Evolutionary conservation across 2,113 vertebrate genomes (phyloP), one percentile per base, ranked within the genome.

Genomic region (Siphamia tubifer): DNA sequence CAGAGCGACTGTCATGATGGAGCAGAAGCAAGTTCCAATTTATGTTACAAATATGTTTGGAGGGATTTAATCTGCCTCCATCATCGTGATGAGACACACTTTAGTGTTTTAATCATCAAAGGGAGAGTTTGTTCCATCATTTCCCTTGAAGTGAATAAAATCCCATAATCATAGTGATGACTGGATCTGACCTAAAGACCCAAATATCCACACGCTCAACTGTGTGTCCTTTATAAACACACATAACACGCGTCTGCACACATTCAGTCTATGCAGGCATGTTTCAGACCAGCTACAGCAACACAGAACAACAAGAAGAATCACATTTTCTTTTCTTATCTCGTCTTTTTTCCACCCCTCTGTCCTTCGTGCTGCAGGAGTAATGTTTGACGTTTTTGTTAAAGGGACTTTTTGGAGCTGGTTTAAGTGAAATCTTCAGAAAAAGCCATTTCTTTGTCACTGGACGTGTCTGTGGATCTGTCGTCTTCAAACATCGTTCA

Each of bases 141-240:
- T 43, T 45, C 20, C 30, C 60, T 19, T 40, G 52, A 57, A 35
- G 52, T 19, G 31, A 52, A 6, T 48, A 10, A 48, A 57, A 15
- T 16, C 31, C 20, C 27, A 54, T 63, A 62, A 80, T 83, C 72
- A 73, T 13, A 1, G 0, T 77, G 65, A 83, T 70, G 72, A 60
- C 54, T 68, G 42, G 39, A 12, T 9, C 40, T 52, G 74, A 82
- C 75, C 71, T 10, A 71, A 52, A 79, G 80, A 68, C 70, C 66
- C 42, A 76, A 48, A 51, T 67, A 25, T 34, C 11, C 7, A 13
- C 21, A 21, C 6, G 2, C 2, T 10, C 15, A 42, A 48, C 42
- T 31, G 34, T 4, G 66, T n/a, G 19, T 39, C 4, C 19, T 8
- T 64, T 77, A 74, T 61, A 81, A 70, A 60, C 16, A n/a, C 25